Base-by-base conservation (phyloP, 2,113 vertebrate genomes). In the Phocoena sinus region DNA sequence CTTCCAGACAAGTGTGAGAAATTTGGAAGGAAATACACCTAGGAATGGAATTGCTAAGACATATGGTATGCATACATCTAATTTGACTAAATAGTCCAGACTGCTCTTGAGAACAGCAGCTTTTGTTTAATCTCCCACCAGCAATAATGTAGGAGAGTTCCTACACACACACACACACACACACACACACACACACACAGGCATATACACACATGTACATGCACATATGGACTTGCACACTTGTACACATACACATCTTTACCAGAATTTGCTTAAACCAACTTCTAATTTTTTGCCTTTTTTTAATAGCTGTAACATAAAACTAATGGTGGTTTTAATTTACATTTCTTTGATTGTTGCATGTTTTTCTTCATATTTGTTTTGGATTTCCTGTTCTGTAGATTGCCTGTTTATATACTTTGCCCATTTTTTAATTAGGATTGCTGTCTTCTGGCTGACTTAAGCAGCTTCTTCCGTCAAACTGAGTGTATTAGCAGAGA, bases 231-330 rank as follows among this genome's bases (percentile, higher is more conserved):
- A 38, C n/a, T 5, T 10, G 28, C 21, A 63, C 6, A 6, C 71
- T 20, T 21, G 13, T 26, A 33, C 5, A 14, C 21, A 21, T 31
- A 56, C 7, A 65, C 33, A 3, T 53, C 2, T 14, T 77, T 63
- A n/a, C 20, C 31, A 81, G 26, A 60, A 80, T 50, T 79, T 88
- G 18, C 26, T 56, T 36, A 91, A 87, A 65, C 1, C 4, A 73
- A 38, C 38, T 94, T 96, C 76, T 71, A 53, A 82, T 44, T 74
- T 80, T 96, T 90, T 83, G 11, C 26, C 11, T 87, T 79, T 79
- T 77, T 31, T 25, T 23, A 50, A 44, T 25, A 84, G 8, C 26
- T 41, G 6, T 84, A n/a, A 33, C 62, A 31, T 62, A 74, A 62
- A 92, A 63, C 6, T 70, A 38, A 44, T 89, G 6, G 7, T 17